These are phyloP conservation scores for Loripinus fragilis DNA, from an alignment of 2,888 invertebrate species.

Conservation along the genomic window DNA sequence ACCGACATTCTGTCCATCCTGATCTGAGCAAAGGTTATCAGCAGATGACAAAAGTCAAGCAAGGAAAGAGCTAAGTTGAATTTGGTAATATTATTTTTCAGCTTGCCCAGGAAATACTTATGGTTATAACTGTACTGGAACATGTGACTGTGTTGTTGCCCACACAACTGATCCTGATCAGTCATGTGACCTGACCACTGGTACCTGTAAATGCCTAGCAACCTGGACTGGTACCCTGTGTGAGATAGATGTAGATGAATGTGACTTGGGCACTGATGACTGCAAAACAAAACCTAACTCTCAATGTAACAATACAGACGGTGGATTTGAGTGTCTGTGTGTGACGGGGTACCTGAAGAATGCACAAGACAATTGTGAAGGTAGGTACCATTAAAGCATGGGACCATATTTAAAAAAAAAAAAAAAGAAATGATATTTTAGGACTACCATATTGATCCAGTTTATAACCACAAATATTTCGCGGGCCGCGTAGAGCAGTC, in stretches of 20 bases:
- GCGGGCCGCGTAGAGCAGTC: too few relatives aligned
- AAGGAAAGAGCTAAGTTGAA: too few relatives aligned
- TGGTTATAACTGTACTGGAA: constrained; percentile 49
- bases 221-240: constrained; percentile 59
- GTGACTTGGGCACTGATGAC: constrained; percentile 20
- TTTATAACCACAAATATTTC: too few relatives aligned
- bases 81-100: constrained; percentile 37
- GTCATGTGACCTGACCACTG: constrained; percentile 42
- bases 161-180: constrained; percentile 20
- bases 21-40: too few relatives aligned
- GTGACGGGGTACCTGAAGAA: not conserved
- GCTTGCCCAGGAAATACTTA: constrained; percentile 48
- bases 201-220: constrained; percentile 41
- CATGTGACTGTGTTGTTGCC: constrained; percentile 49
- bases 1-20: too few relatives aligned
- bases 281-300: constrained; percentile 3
- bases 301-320: not conserved
- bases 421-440: too few relatives aligned
- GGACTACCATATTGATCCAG: too few relatives aligned
- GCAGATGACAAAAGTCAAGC: too few relatives aligned
- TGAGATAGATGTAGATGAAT: constrained; percentile 56
- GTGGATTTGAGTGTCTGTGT: constrained; percentile 17
- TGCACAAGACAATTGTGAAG: constrained; percentile 6
- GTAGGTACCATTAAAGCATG: too few relatives aligned
- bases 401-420: too few relatives aligned